Base-by-base conservation (phyloP, 2,797 vertebrate species). In the Spondyliosoma cantharus region DNA sequence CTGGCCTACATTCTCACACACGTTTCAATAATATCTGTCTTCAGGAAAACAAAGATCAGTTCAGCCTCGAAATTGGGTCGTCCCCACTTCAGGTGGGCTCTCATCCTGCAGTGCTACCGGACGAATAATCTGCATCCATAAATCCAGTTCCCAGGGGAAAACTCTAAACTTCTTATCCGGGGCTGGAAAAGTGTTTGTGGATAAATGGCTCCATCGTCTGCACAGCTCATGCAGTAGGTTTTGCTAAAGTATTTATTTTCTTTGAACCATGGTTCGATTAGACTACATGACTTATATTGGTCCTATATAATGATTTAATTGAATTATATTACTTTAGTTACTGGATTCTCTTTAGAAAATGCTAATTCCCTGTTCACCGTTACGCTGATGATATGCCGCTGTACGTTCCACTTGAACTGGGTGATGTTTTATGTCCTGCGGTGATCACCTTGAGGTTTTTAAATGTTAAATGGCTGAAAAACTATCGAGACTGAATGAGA, bases 11-110 rank as follows among this genome's bases (percentile, higher is more conserved):
- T 77, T 59, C 73, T 42, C 57, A 46, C 56, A 46, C 27, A 7
- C 3, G 20, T 42, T 80, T 75, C 32, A 59, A 20, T 24, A 17
- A 5, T 43, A 52, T 56, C 25, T 24, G 63, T 20, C 22, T 46
- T 59, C 13, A 76, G 56, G 49, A 62, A 57, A 37, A n/a, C 37
- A 42, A 25, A 6, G 16, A 76, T 46, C 2, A 61, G 24, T 71
- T 83, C 22, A 60, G 65, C 29, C 37, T 62, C 14, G 37, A 66
- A 89, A 90, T 56, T 88, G 72, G 91, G 88, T 87, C 83, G 3
- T 53, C 48, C 3, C 56, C 76, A 42, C 84, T 69, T 85, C 74
- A 89, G 84, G 87, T 65, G 50, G 58, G 73, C 74, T 73, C 27
- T 60, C 46, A 54, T 80, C 66, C 54, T 27, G 32, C 59, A 43